Base-by-base conservation (phyloP, 1,140 invertebrate species). In the Trialeurodes vaporariorum region DNA sequence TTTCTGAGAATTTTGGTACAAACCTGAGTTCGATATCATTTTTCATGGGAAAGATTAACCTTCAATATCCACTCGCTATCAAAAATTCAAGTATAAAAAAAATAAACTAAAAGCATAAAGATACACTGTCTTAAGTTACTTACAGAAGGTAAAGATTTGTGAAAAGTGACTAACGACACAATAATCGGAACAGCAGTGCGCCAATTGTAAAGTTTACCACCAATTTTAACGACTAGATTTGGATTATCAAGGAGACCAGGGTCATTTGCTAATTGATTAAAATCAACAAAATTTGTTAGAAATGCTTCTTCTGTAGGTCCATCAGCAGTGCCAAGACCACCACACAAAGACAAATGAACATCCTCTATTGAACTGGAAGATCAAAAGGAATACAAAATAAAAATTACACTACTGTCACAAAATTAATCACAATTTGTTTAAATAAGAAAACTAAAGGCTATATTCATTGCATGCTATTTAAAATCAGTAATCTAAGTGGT, bases 201-300 rank as follows among this genome's bases (percentile, higher is more conserved):
- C 93, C 94, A 97, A 74, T 88, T 92, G 79, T 93, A 91, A 78
- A 86, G 92, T 80, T 94, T 92, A 68, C 88, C 87, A 73, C 88
- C 89, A 40, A 98, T 85, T 75, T 91, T 87, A 69, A 96, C 87
- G 23, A 97, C 88, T 65, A 98, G 82, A 75, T 91, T 89, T 24
- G 92, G 90, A 78, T 93, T 89, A 67, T 87, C 84, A 61, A 93
- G 83, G 61, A 96, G 76, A 68, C 83, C 83, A 49, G 92, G 89
- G 78, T 93, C 89, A 68, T 88, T 83, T 75, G 86, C 88, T 70
- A 97, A 85, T 77, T 95, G 90, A 70, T 92, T 90, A 77, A 86
- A 95, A 26, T 86, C 85, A 12, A 98, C 80, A 49, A 90, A 77
- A 74, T 87, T 83, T 65, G 88, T 84, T 70, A 87, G 82, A 76